These are phyloP conservation scores for Periphyllus acericola DNA, from an alignment of 2,888 invertebrate species.

Conservation along the genomic window DNA sequence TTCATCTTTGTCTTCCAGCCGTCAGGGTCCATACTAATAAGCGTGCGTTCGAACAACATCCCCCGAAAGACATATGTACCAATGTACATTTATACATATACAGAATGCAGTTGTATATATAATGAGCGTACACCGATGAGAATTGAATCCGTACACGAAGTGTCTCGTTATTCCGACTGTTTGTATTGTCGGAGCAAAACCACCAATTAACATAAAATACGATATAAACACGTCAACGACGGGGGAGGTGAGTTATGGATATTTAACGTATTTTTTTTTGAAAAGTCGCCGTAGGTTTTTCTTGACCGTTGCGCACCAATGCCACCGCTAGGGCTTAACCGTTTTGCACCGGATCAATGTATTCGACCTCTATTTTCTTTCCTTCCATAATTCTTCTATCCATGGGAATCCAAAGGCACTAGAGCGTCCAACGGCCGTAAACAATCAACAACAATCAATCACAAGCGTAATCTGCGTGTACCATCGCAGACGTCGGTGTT, in stretches of 20 bases:
- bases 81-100: not conserved
- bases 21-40: slow-evolving; percentile 59
- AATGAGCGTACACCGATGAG: slow-evolving; percentile 43
- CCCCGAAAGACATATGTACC: slow-evolving; percentile 28
- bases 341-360: slow-evolving; percentile 44
- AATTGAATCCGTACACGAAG: slow-evolving; percentile 10
- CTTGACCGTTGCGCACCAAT: not conserved
- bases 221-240: not conserved
- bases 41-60: slow-evolving; percentile 33
- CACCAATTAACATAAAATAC: slow-evolving; percentile 56
- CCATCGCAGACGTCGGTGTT: not conserved
- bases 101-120: not conserved
- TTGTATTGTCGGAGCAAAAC: slow-evolving; percentile 45
- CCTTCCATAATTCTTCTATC: not conserved
- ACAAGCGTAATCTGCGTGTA: slow-evolving; percentile 46
- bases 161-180: slow-evolving; percentile 36
- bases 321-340: not conserved
- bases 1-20: slow-evolving; percentile 36
- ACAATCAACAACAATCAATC: slow-evolving; percentile 48
- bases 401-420: slow-evolving; percentile 42
- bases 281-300: not conserved
- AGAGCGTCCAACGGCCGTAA: slow-evolving; percentile 55
- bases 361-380: slow-evolving; percentile 21
- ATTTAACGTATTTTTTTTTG: slow-evolving; percentile 23
- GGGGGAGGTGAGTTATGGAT: slow-evolving; percentile 20